Percentiles rank a stretch among this genome's conserved stretches.
phyloP scores from a whole-genome alignment of 2,888 invertebrate genomes.

The Timandra comae region DNA sequence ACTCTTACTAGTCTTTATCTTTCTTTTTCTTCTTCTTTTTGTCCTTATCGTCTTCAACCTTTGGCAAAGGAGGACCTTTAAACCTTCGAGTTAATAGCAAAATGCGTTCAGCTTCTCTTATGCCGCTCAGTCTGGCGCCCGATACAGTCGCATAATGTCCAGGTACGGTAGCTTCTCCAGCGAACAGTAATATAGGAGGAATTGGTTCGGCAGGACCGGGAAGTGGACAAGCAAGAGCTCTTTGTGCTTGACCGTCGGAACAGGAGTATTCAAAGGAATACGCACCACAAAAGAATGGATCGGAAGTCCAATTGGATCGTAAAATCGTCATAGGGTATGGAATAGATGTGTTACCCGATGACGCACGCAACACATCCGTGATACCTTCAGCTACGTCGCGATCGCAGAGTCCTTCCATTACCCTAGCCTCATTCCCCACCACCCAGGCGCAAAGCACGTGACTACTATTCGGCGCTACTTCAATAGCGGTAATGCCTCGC shows the following conservation, averaged over 20 bases:
- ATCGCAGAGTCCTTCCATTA: slow-evolving; percentile 81
- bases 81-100: slow-evolving; percentile 76
- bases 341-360: slow-evolving; percentile 77
- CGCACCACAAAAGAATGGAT: slow-evolving; percentile 83
- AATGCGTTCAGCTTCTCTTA: slow-evolving; percentile 86
- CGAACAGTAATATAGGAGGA: slow-evolving; percentile 85
- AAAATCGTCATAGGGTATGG: slow-evolving; percentile 82
- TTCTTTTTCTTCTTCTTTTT: slow-evolving; percentile 8
- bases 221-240: slow-evolving; percentile 79
- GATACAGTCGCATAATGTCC: slow-evolving; percentile 85
- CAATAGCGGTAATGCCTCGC: slow-evolving; percentile 81
- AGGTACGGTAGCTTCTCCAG: slow-evolving; percentile 88
- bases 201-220: slow-evolving; percentile 77
- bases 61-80: slow-evolving; percentile 59
- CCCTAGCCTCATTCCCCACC: slow-evolving; percentile 80
- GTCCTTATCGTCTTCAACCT: neutral
- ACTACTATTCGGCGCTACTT: slow-evolving; percentile 81
- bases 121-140: slow-evolving; percentile 86
- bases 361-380: slow-evolving; percentile 78
- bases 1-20: neutral
- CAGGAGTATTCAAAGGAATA: slow-evolving; percentile 77
- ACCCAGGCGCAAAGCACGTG: slow-evolving; percentile 84
- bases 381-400: slow-evolving; percentile 80
- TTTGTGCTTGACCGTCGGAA: slow-evolving; percentile 46
- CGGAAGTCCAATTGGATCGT: slow-evolving; percentile 84